A percentile compares a stretch with the other conserved stretches of the same genome.
phyloP scores from a whole-genome alignment of 1,140 invertebrate genomes.

The Zaprionus capensis region DNA sequence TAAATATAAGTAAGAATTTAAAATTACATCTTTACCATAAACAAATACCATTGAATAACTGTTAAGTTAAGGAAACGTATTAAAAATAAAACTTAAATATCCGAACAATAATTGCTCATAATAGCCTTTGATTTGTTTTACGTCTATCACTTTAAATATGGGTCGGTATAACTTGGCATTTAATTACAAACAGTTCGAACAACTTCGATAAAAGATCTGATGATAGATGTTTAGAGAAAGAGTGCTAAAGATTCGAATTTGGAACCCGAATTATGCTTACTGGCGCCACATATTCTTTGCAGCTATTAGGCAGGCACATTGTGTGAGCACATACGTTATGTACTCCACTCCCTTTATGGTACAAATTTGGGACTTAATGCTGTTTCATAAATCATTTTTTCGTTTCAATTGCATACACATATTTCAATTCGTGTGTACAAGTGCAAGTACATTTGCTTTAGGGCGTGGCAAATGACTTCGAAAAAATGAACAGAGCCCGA shows the following conservation, averaged over 20 bases:
- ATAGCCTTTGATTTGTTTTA: neutral
- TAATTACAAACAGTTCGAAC: neutral
- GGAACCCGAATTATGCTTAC: neutral
- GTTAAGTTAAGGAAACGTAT: conserved; percentile 39
- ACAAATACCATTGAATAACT: conserved; percentile 37
- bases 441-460: conserved; percentile 44
- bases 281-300: neutral
- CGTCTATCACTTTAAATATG: neutral
- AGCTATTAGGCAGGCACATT: neutral
- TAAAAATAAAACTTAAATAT: conserved; percentile 49
- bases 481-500: conserved; percentile 41
- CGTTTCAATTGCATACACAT: conserved; percentile 77
- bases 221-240: neutral
- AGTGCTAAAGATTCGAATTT: neutral
- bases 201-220: neutral
- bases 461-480: conserved; percentile 62
- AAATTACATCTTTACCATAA: conserved; percentile 22
- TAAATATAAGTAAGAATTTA: conserved; percentile 36
- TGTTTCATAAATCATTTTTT: conserved; percentile 76
- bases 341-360: neutral
- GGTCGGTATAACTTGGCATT: neutral
- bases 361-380: conserved; percentile 77
- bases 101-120: neutral
- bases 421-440: conserved; percentile 60
- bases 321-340: conserved; percentile 32